Evolutionary conservation across 2,113 vertebrate genomes (phyloP), one percentile per base, ranked within the genome.

Genomic region (Lamprologus ornatipinnis): DNA sequence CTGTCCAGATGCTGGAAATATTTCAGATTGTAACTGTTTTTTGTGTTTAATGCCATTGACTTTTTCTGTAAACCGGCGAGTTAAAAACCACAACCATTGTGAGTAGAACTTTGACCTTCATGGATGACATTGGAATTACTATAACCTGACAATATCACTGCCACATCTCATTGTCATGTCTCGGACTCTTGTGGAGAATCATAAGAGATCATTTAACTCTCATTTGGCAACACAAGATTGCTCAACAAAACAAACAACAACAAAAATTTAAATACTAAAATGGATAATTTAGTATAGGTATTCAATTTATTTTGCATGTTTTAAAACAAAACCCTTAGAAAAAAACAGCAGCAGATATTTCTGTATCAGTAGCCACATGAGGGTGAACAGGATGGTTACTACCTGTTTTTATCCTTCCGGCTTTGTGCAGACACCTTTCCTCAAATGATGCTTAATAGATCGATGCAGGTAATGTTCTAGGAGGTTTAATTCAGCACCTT

Each of bases 21-120:
- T 90, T 86, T 83, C 80, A 80, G 13, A 85, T 86, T 87, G 83
- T 89, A 87, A 87, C 23, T 28, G 7, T 11, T 68, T 37, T 37
- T 68, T 68, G 10, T 37, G 4, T 68, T n/a, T 68, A 0, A 7
- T 68, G 6, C 4, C 17, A n/a, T 37, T 7, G 35, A 13, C 10
- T 55, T 15, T 51, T 9, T 82, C 33, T 37, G 7, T 63, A 8
- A 47, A 82, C 7, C 5, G 7, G 53, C 3, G 7, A 88, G 9
- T 19, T 65, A 33, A 37, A 65, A 35, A 65, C 4, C 10, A 65
- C 58, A 35, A 63, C 9, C 28, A 11, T 10, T 31, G 28, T 33
- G 28, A 63, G 15, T 11, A 65, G 60, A 2, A 5, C 23, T 14
- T 31, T 60, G 2, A 0, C 7, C 55, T 58, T 60, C 28, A 63